Base-by-base conservation (phyloP, 2,113 vertebrate genomes). In the Aplodontia rufa region DNA sequence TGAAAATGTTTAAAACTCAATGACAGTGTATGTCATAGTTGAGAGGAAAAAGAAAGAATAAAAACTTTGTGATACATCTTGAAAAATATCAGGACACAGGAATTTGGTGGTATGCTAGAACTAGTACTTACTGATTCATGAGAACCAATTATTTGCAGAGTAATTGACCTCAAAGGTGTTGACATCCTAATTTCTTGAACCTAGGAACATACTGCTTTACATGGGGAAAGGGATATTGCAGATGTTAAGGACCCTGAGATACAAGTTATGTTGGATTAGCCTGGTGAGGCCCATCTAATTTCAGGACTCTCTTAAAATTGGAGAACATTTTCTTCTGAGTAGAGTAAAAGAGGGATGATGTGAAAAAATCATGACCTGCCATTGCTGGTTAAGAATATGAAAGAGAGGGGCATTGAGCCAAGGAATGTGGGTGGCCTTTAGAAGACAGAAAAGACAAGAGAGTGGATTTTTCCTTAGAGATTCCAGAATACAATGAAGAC, bases 1-100 rank as follows among this genome's bases (percentile, higher is more conserved):
- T 93, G 79, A 84, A 97, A 97, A 97, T 98, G 96, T 97, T 97
- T 97, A 97, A 98, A 97, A 97, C 4, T 16, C 93, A 97, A 62
- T 93, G 95, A 87, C 69, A 89, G 87, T 68, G 91, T 91, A 95
- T 74, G 96, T 80, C 82, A 83, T 64, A 95, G 53, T 72, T 97
- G 96, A 96, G 75, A n/a, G 81, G 66, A 95, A 86, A 87, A 90
- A 83, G 93, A 96, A 88, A 88, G 90, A 85, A 92, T 55, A 66
- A 90, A 89, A 55, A 40, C 6, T 62, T 35, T 45, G 35, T 35
- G 3, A 16, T 49, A 0, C 62, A 53, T 89, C 49, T 84, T 80
- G 3, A 72, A 80, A 80, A 79, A 80, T 79, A 42, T 22, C 40
- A 58, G 28, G 79, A 89, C 22, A 85, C 11, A 37, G 40, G 35